These are phyloP conservation scores for Brachycybe producta DNA, from an alignment of 2,888 invertebrate species.

Conservation along the genomic window DNA sequence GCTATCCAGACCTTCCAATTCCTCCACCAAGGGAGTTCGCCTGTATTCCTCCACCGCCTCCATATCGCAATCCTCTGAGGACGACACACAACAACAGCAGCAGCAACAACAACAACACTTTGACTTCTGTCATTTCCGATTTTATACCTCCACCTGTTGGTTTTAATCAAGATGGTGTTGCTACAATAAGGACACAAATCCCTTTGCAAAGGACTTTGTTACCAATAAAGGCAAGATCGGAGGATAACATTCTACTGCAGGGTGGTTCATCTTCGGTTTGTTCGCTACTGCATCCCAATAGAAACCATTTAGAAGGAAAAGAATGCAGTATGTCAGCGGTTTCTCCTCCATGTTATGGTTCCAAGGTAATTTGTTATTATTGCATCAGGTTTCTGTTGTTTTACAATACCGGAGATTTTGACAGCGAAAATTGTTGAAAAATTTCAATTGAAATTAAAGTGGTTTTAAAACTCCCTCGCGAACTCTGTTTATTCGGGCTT, in stretches of 20 bases:
- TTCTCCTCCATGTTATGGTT: no score
- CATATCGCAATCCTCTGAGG: slow-evolving; percentile 18
- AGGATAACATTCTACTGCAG: slow-evolving; percentile 10
- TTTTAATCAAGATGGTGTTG: slow-evolving; percentile 1
- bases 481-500: no score
- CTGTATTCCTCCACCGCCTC: slow-evolving; percentile 18
- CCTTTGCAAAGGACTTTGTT: slow-evolving; percentile 6
- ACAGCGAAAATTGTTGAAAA: no score
- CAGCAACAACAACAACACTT: not conserved
- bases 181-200: not conserved
- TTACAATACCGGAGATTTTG: no score
- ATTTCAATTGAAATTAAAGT: no score
- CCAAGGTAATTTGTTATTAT: no score
- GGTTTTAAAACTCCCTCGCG: no score
- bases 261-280: not conserved
- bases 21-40: slow-evolving; percentile 12
- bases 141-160: not conserved
- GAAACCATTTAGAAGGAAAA: no score
- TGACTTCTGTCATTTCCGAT: not conserved
- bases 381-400: no score
- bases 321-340: no score
- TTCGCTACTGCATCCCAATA: no score
- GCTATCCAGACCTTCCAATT: slow-evolving; percentile 6
- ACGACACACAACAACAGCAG: no score
- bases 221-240: not conserved